phyloP scores from a whole-genome alignment of 2,888 invertebrate genomes.

The Polylopha cassiicola region DNA sequence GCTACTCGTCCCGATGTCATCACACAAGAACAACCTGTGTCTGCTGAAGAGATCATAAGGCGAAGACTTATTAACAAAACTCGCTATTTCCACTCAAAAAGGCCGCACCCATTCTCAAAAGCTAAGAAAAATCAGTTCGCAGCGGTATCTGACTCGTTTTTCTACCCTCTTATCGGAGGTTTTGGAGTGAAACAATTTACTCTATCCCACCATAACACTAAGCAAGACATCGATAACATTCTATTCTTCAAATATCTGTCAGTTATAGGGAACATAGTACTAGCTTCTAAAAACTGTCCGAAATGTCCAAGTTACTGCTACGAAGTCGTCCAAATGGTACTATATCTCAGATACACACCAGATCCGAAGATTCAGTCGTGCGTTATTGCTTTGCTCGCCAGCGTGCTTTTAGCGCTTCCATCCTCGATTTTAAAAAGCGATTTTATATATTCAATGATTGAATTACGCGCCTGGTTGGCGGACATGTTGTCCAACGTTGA shows the following conservation, averaged over 20 bases:
- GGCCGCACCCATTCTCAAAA: conserved; percentile 56
- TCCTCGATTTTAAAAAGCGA: conserved; percentile 74
- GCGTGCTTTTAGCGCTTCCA: conserved; percentile 80
- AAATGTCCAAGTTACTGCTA: conserved; percentile 80
- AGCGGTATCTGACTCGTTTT: conserved; percentile 86
- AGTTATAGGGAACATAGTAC: conserved; percentile 81
- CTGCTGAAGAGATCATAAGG: conserved; percentile 80
- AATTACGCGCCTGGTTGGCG: conserved; percentile 81
- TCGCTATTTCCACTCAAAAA: conserved; percentile 72
- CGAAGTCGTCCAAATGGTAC: conserved; percentile 82
- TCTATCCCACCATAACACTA: conserved; percentile 69
- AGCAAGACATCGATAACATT: conserved; percentile 80
- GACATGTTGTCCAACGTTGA: conserved; percentile 74
- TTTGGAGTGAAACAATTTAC: conserved; percentile 78
- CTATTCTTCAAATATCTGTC: conserved; percentile 82
- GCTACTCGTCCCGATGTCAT: conserved; percentile 34
- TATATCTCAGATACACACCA: conserved; percentile 80
- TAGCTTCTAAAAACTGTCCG: conserved; percentile 82
- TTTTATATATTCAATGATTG: conserved; percentile 79
- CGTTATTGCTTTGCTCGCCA: conserved; percentile 81
- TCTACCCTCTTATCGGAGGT: conserved; percentile 87
- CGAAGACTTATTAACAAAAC: conserved; percentile 85
- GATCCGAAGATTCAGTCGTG: conserved; percentile 82
- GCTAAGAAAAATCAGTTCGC: conserved; percentile 82
- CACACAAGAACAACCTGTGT: conserved; percentile 32